phyloP scores from a whole-genome alignment of 1,140 invertebrate genomes.

The Colletes gigas region DNA sequence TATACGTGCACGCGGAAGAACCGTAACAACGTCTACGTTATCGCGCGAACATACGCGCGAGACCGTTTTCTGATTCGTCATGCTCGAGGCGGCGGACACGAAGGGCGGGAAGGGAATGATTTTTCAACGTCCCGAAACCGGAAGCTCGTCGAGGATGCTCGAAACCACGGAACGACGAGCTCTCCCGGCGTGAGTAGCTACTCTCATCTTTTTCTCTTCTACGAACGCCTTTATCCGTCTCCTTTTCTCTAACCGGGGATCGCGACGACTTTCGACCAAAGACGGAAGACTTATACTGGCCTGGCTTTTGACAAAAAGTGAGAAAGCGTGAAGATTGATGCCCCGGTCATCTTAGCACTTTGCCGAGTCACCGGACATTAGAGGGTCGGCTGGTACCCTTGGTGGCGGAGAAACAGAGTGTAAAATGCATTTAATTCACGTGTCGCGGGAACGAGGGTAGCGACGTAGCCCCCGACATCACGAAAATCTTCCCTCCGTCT shows the following conservation, averaged over 20 bases:
- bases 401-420: conserved; percentile 65
- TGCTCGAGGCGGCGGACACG: conserved; percentile 18
- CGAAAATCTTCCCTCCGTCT: conserved; percentile 46
- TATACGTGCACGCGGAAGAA: no score
- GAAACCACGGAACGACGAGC: conserved; percentile 44
- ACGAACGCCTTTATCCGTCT: conserved; percentile 2
- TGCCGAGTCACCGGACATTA: conserved; percentile 73
- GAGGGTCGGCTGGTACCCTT: conserved; percentile 52
- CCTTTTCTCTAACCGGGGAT: neutral
- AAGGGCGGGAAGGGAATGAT: conserved; percentile 49
- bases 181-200: conserved; percentile 28
- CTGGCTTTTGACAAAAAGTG: conserved; percentile 63
- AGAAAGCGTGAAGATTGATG: conserved; percentile 73
- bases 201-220: conserved; percentile 16
- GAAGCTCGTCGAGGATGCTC: conserved; percentile 52
- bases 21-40: conserved; percentile 8
- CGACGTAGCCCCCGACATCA: conserved; percentile 10
- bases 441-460: conserved; percentile 55
- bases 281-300: conserved; percentile 42
- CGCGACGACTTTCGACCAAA: conserved; percentile 22
- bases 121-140: conserved; percentile 64
- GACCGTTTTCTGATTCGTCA: conserved; percentile 39
- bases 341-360: conserved; percentile 70
- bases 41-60: conserved; percentile 23
- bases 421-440: conserved; percentile 74